Evolutionary conservation across 1,140 invertebrate genomes (phyloP), one percentile per base, ranked within the genome.

Genomic region (Atta cephalotes): DNA sequence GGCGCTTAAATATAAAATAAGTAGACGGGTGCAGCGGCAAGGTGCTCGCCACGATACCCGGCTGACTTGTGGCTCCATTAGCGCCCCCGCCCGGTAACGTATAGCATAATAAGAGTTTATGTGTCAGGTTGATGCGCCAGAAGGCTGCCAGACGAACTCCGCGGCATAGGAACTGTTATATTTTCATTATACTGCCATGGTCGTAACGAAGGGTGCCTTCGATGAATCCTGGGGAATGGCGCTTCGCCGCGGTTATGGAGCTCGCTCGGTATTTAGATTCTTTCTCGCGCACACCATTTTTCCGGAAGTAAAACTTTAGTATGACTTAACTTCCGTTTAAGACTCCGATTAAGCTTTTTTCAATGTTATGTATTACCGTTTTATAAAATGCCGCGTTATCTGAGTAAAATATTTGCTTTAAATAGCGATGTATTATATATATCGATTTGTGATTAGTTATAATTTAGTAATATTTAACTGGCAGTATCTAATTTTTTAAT

Each of bases 101-200:
- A 95, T 95, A 95, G 94, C 91, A 95, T 95, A 95, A 95, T 95
- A 95, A 95, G 94, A 95, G 94, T 95, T 95, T 95, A 95, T 95
- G 94, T 95, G 94, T 94, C 94, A 95, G 94, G 93, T 95, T 95
- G 94, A 95, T 95, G 94, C 94, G 94, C 92, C 92, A 92, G 92
- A 94, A 95, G 92, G 92, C 92, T 94, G 91, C 93, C 92, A 95
- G 94, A 95, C 94, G 93, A 95, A 95, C 94, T 94, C 90, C 91
- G 89, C 89, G 89, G 92, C 93, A 94, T 93, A 94, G 92, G 91
- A 94, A 95, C 94, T 94, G 94, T 95, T 95, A 95, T 95, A 95
- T 95, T 95, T 95, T 95, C 94, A 95, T 95, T 95, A 95, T 92
- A 92, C 85, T 76, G 28, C 56, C 78, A 66, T 62, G 87, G 76